phyloP scores from a whole-genome alignment of 2,113 vertebrate genomes.

The Odocoileus hemionus region DNA sequence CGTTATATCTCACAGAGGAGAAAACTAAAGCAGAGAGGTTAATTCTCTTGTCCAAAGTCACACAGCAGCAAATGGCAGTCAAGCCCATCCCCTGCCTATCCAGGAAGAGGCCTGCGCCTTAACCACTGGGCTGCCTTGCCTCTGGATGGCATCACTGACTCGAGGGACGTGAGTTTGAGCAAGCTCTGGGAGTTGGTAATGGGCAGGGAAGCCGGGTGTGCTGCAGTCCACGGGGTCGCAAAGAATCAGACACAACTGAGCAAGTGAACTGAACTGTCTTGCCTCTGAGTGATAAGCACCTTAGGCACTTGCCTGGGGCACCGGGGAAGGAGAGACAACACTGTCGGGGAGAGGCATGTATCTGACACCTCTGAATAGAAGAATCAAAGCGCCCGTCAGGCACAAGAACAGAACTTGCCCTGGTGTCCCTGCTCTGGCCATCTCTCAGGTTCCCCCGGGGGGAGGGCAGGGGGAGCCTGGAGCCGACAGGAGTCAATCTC shows the following conservation, averaged over 20 bases:
- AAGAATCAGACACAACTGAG: neutral
- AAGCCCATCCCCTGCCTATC: neutral
- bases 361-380: neutral
- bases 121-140: too few relatives aligned
- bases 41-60: neutral
- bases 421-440: neutral
- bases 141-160: neutral
- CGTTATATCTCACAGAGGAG: neutral
- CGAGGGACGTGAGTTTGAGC: rapidly evolving
- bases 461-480: neutral
- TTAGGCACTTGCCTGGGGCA: neutral
- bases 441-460: neutral
- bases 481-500: neutral
- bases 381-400: rapidly evolving
- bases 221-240: neutral
- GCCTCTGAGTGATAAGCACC: neutral
- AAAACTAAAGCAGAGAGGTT: neutral
- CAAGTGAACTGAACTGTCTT: neutral
- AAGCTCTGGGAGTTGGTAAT: neutral
- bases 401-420: neutral
- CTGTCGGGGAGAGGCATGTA: neutral
- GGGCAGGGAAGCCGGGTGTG: neutral
- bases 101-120: neutral
- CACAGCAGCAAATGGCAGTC: neutral
- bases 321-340: neutral